Evolutionary conservation across 1,140 invertebrate genomes (phyloP).

Genomic region (Apis florea): DNA sequence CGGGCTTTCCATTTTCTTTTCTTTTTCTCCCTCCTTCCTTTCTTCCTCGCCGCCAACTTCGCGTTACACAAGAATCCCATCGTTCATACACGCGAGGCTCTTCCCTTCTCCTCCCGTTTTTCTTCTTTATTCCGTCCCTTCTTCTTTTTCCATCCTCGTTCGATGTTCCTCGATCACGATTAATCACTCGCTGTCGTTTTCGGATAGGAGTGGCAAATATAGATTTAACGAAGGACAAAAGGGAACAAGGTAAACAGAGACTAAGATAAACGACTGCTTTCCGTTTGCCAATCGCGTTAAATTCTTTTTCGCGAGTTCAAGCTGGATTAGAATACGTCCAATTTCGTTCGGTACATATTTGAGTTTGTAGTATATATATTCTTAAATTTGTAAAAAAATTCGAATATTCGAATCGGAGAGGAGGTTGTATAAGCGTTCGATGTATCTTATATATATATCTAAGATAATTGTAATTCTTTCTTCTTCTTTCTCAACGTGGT

Average conservation of each 20-base stretch:
- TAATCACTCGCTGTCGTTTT: slow-evolving; percentile 18
- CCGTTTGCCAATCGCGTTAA: not conserved
- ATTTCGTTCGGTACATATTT: too few relatives aligned
- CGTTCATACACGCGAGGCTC: slow-evolving; percentile 26
- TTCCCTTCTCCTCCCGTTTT: not conserved
- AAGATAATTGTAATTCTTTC: too few relatives aligned
- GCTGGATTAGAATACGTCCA: too few relatives aligned
- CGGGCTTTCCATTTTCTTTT: too few relatives aligned
- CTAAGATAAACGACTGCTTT: not conserved
- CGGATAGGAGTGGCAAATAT: not conserved
- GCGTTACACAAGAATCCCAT: slow-evolving; percentile 29
- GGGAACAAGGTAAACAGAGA: not conserved
- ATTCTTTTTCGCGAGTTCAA: not conserved
- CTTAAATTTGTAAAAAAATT: too few relatives aligned
- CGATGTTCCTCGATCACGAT: not conserved
- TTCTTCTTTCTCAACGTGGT: not conserved
- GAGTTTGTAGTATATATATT: too few relatives aligned
- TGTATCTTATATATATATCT: too few relatives aligned
- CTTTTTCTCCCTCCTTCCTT: not conserved
- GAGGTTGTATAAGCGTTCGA: too few relatives aligned
- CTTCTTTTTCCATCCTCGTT: not conserved
- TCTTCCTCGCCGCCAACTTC: not conserved
- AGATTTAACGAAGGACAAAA: not conserved
- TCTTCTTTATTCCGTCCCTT: not conserved
- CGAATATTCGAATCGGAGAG: too few relatives aligned